A percentile compares a stretch with the other conserved stretches of the same genome.
These are phyloP conservation scores for Zosterops pallidus DNA, from an alignment of 2,113 vertebrate species.

Conservation along the genomic window DNA sequence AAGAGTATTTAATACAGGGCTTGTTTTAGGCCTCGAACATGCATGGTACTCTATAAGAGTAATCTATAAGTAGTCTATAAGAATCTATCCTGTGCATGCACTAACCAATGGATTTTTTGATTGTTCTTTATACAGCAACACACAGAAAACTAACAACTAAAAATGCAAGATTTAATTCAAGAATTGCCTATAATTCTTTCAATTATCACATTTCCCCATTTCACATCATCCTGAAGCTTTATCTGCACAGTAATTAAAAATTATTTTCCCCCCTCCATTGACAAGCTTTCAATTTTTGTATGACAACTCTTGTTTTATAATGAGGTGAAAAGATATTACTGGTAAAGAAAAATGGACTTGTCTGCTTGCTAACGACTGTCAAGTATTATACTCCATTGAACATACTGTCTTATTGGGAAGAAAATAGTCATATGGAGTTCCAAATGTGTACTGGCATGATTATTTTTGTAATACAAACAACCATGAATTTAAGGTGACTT, in stretches of 20 bases:
- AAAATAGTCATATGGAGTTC: slow-evolving; percentile 40
- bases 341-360: slow-evolving; percentile 48
- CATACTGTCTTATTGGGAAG: slow-evolving; percentile 40
- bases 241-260: slow-evolving; percentile 69
- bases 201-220: slow-evolving; percentile 9
- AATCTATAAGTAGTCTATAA: not conserved
- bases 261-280: slow-evolving; percentile 53
- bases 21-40: not conserved
- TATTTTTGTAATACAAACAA: slow-evolving; percentile 57
- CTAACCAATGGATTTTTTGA: not conserved
- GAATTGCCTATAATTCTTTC: slow-evolving; percentile 27
- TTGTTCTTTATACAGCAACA: not conserved
- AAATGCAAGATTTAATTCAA: slow-evolving; percentile 49
- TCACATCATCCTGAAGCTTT: slow-evolving; percentile 57
- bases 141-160: not conserved
- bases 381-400: slow-evolving; percentile 50
- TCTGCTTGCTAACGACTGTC: slow-evolving; percentile 67
- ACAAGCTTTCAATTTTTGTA: slow-evolving; percentile 69
- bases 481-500: slow-evolving; percentile 27
- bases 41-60: not conserved
- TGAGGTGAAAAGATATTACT: slow-evolving; percentile 69
- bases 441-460: slow-evolving; percentile 33
- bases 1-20: not conserved
- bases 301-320: slow-evolving; percentile 73
- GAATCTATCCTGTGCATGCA: not conserved